Conservation (phyloP, 2,797 vertebrate species). For the Emys orbicularis region DNA sequence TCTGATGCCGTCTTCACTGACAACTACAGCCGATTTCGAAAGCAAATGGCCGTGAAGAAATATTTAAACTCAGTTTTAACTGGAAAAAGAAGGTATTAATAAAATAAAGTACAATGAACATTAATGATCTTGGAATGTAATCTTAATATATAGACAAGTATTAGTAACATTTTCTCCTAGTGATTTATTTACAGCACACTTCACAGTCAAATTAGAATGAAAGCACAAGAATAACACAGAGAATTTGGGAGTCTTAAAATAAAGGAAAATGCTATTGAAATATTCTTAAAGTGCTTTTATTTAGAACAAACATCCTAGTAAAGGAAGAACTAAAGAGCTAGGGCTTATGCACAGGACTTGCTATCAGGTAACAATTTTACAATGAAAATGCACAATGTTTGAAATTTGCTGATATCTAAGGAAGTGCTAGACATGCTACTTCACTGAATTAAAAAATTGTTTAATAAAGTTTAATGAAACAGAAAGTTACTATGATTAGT, state of each 20-base stretch:
- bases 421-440: neutral
- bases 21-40: constrained; percentile 96
- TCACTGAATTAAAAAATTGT: neutral
- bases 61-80: constrained; percentile 94
- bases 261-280: neutral
- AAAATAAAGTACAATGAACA: constrained; percentile 1
- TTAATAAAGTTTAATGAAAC: neutral
- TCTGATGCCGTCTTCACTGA: constrained; percentile 97
- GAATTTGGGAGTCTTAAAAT: constrained; percentile 24
- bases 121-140: neutral
- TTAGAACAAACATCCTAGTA: neutral
- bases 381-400: neutral
- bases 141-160: constrained; percentile 14
- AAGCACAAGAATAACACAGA: constrained; percentile 10
- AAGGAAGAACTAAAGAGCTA: neutral
- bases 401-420: neutral
- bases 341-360: neutral
- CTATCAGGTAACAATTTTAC: neutral
- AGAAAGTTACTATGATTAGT: neutral
- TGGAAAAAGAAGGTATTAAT: constrained; percentile 92
- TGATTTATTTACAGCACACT: neutral
- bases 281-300: neutral
- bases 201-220: constrained; percentile 29
- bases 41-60: constrained; percentile 97
- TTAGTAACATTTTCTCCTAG: neutral